These are phyloP conservation scores for Macrocentrus cingulum DNA, from an alignment of 1,140 invertebrate species.

Conservation along the genomic window DNA sequence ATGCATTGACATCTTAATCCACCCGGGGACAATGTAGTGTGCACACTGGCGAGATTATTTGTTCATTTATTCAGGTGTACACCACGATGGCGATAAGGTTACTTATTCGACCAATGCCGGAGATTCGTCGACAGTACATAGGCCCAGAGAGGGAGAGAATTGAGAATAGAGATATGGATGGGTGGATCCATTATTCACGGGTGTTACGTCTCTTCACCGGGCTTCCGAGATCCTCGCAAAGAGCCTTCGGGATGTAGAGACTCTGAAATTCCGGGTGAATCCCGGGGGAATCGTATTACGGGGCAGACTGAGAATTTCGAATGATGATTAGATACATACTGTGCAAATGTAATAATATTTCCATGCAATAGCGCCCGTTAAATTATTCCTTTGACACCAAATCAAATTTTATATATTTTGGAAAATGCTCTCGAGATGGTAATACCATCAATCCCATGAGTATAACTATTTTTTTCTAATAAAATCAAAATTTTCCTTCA, in stretches of 20 bases:
- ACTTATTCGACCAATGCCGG: background rate
- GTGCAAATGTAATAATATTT: conserved; percentile 8
- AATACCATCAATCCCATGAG: too few species aligned
- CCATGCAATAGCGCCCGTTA: background rate
- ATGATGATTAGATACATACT: conserved; percentile 8
- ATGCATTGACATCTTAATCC: conserved; percentile 2
- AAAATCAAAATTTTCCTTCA: too few species aligned
- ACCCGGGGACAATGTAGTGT: background rate
- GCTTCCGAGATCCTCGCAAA: conserved; percentile 6
- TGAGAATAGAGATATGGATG: conserved; percentile 12
- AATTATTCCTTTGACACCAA: background rate
- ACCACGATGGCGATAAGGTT: background rate
- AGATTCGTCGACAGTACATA: background rate
- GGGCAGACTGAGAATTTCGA: conserved; percentile 7
- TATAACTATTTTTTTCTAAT: too few species aligned
- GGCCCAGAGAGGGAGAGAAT: background rate
- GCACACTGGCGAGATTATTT: background rate
- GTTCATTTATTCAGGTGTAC: background rate
- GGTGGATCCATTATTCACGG: conserved; percentile 18
- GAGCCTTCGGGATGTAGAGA: conserved; percentile 5
- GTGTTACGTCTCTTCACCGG: conserved; percentile 7
- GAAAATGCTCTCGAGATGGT: too few species aligned
- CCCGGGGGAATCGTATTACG: conserved; percentile 9
- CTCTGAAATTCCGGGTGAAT: conserved; percentile 9
- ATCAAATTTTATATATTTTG: too few species aligned